phyloP scores from a whole-genome alignment of 2,888 invertebrate genomes.

The Eilema sororculum region DNA sequence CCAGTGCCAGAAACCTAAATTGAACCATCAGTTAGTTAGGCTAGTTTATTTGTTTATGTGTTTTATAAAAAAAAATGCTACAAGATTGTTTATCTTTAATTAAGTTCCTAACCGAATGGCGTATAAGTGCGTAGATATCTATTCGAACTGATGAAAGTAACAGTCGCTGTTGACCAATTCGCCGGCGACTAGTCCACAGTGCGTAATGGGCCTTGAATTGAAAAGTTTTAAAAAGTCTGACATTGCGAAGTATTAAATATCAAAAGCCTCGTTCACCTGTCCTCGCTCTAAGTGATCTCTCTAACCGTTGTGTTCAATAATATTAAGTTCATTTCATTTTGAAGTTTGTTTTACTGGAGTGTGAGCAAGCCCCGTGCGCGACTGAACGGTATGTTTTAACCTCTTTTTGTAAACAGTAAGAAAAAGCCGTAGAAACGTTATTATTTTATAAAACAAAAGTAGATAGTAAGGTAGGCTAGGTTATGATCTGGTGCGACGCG shows the following conservation, averaged over 20 bases:
- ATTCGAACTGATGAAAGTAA: too few relatives aligned
- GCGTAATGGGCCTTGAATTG: too few relatives aligned
- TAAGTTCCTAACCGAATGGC: too few relatives aligned
- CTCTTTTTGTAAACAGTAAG: slow-evolving; percentile 64
- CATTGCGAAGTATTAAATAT: slow-evolving; percentile 6
- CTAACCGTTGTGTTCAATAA: slow-evolving; percentile 62
- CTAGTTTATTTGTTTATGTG: too few relatives aligned
- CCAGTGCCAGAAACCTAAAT: too few relatives aligned
- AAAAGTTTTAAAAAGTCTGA: slow-evolving; percentile 9
- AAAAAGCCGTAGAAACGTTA: slow-evolving; percentile 65
- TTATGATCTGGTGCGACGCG: slow-evolving; percentile 24
- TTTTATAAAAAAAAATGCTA: too few relatives aligned
- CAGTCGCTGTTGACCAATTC: too few relatives aligned
- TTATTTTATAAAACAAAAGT: slow-evolving; percentile 68
- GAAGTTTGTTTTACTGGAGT: slow-evolving; percentile 29
- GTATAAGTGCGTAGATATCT: too few relatives aligned
- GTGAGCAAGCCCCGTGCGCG: slow-evolving; percentile 66
- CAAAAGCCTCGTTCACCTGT: slow-evolving; percentile 26
- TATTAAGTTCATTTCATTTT: slow-evolving; percentile 26
- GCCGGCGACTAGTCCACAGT: too few relatives aligned
- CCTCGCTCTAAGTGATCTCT: slow-evolving; percentile 60
- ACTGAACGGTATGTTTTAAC: slow-evolving; percentile 72
- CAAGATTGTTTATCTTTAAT: too few relatives aligned
- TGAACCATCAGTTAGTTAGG: too few relatives aligned
- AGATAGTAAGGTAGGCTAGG: slow-evolving; percentile 63